Percentiles rank a stretch among this genome's conserved stretches.
Evolutionary conservation across 2,888 invertebrate genomes (phyloP).

Genomic region (Drosophila hawaiiensis): DNA sequence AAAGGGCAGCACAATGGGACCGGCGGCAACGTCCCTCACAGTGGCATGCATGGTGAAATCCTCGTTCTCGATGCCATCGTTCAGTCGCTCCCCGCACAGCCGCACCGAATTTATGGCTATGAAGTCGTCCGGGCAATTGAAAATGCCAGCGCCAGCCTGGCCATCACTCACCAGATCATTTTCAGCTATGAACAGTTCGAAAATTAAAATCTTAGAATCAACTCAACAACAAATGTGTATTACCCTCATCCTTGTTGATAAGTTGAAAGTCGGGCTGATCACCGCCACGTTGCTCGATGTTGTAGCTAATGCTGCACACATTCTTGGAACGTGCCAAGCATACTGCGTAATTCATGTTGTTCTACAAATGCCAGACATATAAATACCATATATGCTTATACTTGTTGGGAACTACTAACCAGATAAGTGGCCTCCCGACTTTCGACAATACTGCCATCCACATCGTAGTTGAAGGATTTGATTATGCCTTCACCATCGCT

Average conservation of each 20-base stretch:
- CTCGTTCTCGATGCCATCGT: conserved; percentile 87
- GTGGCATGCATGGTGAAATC: conserved; percentile 90
- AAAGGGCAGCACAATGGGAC: conserved; percentile 90
- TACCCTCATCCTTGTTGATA: conserved; percentile 89
- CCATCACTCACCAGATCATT: conserved; percentile 88
- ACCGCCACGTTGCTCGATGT: conserved; percentile 84
- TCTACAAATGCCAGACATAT: conserved; percentile 85
- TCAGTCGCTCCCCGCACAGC: conserved; percentile 90
- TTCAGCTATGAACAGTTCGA: conserved; percentile 86
- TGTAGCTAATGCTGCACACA: conserved; percentile 89
- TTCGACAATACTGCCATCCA: conserved; percentile 87
- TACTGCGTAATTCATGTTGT: conserved; percentile 91
- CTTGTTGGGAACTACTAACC: conserved; percentile 84
- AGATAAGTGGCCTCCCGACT: conserved; percentile 88
- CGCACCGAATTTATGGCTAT: conserved; percentile 89
- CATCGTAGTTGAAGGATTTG: conserved; percentile 90
- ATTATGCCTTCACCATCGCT: conserved; percentile 87
- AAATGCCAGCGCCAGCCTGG: conserved; percentile 91
- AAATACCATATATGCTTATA: neutral
- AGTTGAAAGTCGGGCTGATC: conserved; percentile 88
- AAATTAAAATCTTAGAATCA: neutral
- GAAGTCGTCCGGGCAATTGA: conserved; percentile 92
- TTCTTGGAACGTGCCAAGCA: conserved; percentile 88
- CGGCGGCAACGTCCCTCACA: conserved; percentile 89
- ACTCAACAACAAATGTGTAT: conserved; percentile 13